phyloP scores from a whole-genome alignment of 2,888 invertebrate genomes.

The Ophion ventricosus region DNA sequence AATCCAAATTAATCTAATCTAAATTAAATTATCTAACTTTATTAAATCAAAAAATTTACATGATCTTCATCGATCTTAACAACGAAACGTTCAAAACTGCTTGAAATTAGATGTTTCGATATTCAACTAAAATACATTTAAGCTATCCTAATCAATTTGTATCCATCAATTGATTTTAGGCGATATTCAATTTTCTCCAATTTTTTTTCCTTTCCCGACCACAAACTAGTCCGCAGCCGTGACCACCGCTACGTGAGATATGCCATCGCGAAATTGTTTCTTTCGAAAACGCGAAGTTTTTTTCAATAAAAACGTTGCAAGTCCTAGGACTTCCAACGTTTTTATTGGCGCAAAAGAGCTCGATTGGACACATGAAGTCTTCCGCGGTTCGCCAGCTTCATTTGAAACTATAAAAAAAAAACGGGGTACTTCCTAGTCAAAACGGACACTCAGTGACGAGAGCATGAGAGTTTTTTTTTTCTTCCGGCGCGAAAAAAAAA shows the following conservation, averaged over 20 bases:
- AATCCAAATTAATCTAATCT: too few species aligned
- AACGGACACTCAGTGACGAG: not conserved
- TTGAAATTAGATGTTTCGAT: too few species aligned
- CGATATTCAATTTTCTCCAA: not conserved
- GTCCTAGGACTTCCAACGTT: too few species aligned
- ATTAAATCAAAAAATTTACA: too few species aligned
- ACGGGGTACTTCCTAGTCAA: not conserved
- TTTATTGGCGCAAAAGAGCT: constrained; percentile 12
- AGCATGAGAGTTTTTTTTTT: not conserved
- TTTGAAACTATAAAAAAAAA: constrained; percentile 19
- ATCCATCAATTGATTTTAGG: not conserved
- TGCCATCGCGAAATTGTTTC: not conserved
- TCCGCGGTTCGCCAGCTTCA: not conserved
- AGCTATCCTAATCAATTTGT: too few species aligned
- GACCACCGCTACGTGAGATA: not conserved
- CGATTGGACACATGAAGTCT: not conserved
- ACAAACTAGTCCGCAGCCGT: not conserved
- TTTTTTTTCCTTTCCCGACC: not conserved
- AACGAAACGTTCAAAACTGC: too few species aligned
- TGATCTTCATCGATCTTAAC: too few species aligned
- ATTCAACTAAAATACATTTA: too few species aligned
- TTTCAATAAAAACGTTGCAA: not conserved
- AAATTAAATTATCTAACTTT: too few species aligned
- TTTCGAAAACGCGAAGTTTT: not conserved
- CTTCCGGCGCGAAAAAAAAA: constrained; percentile 18